Conservation (phyloP, 2,113 vertebrate genomes). For the Oplegnathus fasciatus region DNA sequence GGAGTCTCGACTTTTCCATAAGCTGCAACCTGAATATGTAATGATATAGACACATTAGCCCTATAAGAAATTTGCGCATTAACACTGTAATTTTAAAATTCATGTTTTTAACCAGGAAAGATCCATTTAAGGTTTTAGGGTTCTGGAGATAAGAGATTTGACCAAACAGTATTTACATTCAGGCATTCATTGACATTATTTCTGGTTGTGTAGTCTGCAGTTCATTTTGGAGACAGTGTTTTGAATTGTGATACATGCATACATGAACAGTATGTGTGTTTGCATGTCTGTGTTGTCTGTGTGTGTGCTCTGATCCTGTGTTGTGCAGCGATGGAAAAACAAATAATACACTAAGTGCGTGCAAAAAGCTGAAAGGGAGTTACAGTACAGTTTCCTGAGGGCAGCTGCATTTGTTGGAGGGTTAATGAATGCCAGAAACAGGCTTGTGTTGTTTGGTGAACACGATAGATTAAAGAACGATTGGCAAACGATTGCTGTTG, state of each 20-base stretch:
- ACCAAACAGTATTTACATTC: background rate
- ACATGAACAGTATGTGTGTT: background rate
- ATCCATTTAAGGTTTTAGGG: background rate
- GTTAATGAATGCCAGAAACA: conserved; percentile 71
- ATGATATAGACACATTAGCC: background rate
- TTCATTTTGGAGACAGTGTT: background rate
- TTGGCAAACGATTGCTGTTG: conserved; percentile 65
- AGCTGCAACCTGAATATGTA: background rate
- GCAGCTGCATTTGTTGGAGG: conserved; percentile 62
- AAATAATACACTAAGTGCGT: conserved; percentile 52
- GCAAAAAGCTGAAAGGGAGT: conserved; percentile 53
- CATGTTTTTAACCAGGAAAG: background rate
- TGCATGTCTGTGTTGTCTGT: conserved; percentile 13
- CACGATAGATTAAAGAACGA: conserved; percentile 67
- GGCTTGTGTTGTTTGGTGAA: conserved; percentile 61
- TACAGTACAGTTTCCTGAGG: conserved; percentile 65
- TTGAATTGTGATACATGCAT: background rate
- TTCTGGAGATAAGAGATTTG: background rate
- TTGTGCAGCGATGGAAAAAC: conserved; percentile 58
- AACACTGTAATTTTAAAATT: background rate
- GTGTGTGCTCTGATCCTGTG: conserved; percentile 11
- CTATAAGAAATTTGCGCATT: background rate
- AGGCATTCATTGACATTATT: background rate
- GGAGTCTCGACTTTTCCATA: background rate
- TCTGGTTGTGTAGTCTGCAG: background rate